Evolutionary conservation across 2,797 vertebrate species (phyloP), one percentile per base, ranked within the genome.

Genomic region (Liasis olivaceus): DNA sequence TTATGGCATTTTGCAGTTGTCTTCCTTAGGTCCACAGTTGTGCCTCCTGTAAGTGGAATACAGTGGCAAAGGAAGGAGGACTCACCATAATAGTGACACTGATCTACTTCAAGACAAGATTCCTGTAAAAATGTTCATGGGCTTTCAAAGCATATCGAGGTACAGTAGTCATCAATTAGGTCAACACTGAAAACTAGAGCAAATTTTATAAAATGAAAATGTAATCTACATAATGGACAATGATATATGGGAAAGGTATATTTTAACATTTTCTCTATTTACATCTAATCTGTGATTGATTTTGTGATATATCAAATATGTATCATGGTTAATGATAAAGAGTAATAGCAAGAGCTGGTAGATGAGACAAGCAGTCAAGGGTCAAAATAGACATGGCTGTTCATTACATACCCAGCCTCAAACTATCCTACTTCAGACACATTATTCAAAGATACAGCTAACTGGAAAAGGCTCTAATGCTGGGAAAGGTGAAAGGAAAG

Each of bases 281-380:
- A 58, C 13, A 87, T 15, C n/a, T 54, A 47, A 86, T 69, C 51
- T 72, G 11, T 62, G 5, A 26, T 11, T 60, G 8, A 87, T 77
- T 77, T 81, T 91, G 85, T 51, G 36, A 28, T 88, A 62, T 91
- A 42, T 58, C 56, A 59, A 60, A 91, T 31, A 14, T 69, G 51
- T 56, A 86, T 64, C 54, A n/a, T n/a, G 59, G 72, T 62, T 89
- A 81, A 28, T 60, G 36, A 93, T 93, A 93, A 92, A 85, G 88
- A 7, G 58, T 59, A 60, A 31, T 92, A 54, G 13, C 69, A 90
- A 36, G 28, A 84, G n/a, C 54, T 93, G 60, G 93, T 93, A 86
- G 31, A 88, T 4, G 9, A 47, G 64, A 85, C 42, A 42, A 36
- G 91, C 24, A 81, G 9, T 31, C 9, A 24, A 81, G 60, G 11